Evolutionary conservation across 2,113 vertebrate species (phyloP).

Genomic region (Neolamprologus longior): DNA sequence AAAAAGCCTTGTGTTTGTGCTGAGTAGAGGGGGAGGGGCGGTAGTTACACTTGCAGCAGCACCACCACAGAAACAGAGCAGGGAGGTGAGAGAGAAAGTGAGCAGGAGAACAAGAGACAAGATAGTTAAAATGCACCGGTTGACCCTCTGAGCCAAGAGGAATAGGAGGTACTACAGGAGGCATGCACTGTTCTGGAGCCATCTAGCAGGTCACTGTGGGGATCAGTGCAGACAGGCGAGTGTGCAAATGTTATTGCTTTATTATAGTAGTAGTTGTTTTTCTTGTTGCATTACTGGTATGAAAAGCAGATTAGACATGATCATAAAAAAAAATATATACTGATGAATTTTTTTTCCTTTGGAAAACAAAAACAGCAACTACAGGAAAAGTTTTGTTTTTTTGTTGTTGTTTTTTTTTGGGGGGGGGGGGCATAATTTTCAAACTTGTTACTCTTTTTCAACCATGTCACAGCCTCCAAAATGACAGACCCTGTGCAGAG

Average conservation of each 20-base stretch:
- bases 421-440: too few relatives aligned
- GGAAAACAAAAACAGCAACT: too few relatives aligned
- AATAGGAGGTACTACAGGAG: not conserved
- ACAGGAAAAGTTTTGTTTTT: too few relatives aligned
- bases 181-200: not conserved
- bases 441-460: too few relatives aligned
- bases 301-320: too few relatives aligned
- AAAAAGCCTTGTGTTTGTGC: not conserved
- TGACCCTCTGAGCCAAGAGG: not conserved
- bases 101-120: not conserved
- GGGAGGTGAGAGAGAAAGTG: not conserved
- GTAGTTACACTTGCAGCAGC: not conserved
- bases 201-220: not conserved
- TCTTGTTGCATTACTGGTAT: too few relatives aligned
- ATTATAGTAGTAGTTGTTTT: too few relatives aligned
- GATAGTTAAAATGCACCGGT: not conserved
- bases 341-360: too few relatives aligned
- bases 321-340: too few relatives aligned
- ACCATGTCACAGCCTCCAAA: too few relatives aligned
- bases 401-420: rapidly evolving
- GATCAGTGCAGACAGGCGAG: not conserved
- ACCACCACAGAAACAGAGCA: not conserved
- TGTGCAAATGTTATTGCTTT: not conserved
- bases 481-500: too few relatives aligned
- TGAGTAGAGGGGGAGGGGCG: not conserved